A percentile compares a stretch with the other conserved stretches of the same genome.
These are phyloP conservation scores for Daubentonia madagascariensis DNA, from an alignment of 2,113 vertebrate species.

Conservation along the genomic window DNA sequence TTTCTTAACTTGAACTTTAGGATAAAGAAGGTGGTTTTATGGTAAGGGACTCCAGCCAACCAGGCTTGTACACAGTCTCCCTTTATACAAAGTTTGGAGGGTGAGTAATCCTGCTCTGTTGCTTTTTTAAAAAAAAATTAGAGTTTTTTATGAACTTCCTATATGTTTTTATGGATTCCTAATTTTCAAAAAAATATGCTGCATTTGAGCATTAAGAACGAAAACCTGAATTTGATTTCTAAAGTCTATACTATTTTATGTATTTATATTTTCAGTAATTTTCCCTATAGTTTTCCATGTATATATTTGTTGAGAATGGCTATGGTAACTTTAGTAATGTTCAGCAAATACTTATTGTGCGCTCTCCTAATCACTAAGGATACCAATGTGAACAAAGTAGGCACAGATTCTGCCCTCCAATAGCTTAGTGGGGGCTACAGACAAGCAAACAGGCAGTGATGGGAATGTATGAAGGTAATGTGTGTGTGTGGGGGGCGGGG, in stretches of 20 bases:
- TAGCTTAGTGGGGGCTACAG: neutral
- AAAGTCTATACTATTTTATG: neutral
- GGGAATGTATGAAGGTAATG: too few species aligned
- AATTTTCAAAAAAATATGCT: neutral
- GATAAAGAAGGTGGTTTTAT: conserved; percentile 97
- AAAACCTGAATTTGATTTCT: conserved; percentile 18
- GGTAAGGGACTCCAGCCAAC: conserved; percentile 94
- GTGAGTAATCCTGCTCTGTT: conserved; percentile 80
- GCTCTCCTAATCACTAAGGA: neutral
- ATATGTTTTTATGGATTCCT: neutral
- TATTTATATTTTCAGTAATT: neutral
- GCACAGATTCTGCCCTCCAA: neutral
- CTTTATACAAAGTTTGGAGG: conserved; percentile 91
- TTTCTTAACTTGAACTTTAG: conserved; percentile 81
- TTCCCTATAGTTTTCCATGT: neutral
- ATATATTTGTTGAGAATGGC: neutral
- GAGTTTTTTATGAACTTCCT: neutral
- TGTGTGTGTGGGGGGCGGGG: neutral
- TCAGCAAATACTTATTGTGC: neutral
- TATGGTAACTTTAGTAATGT: neutral
- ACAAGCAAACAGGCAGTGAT: neutral
- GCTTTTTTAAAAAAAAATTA: neutral
- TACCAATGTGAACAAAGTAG: neutral
- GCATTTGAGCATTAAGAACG: neutral
- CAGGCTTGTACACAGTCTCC: conserved; percentile 92